Conservation (phyloP, 2,797 vertebrate species). For the Prionace glauca region DNA sequence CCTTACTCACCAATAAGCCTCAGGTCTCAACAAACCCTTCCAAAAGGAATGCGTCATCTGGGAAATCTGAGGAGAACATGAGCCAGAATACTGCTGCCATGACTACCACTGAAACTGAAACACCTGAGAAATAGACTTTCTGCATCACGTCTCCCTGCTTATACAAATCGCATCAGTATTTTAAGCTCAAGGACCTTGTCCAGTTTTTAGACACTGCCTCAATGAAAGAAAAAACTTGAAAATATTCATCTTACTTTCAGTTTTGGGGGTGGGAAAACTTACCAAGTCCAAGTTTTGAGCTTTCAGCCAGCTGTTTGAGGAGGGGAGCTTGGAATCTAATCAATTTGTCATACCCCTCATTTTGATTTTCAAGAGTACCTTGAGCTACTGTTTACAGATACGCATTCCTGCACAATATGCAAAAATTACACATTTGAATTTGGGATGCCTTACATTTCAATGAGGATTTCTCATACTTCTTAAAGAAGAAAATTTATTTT, state of each 20-base stretch:
- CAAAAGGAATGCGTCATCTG: conserved; percentile 43
- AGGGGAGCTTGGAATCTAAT: conserved; percentile 31
- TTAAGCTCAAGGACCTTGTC: conserved; percentile 47
- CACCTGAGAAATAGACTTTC: conserved; percentile 54
- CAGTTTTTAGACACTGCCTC: conserved; percentile 46
- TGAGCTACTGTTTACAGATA: conserved; percentile 71
- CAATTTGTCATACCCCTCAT: conserved; percentile 26
- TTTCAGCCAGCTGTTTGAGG: conserved; percentile 34
- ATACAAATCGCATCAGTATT: conserved; percentile 44
- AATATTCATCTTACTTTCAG: conserved; percentile 40
- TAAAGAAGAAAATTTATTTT: conserved; percentile 51
- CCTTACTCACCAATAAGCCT: conserved; percentile 48
- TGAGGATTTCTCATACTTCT: conserved; percentile 51
- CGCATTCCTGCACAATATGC: conserved; percentile 68
- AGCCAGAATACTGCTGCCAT: conserved; percentile 41
- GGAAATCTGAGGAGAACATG: conserved; percentile 40
- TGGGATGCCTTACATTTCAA: conserved; percentile 69
- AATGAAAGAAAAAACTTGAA: conserved; percentile 50
- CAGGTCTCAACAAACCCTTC: conserved; percentile 42
- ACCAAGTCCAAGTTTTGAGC: conserved; percentile 27
- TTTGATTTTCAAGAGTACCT: conserved; percentile 40
- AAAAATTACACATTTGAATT: conserved; percentile 45
- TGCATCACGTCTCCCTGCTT: conserved; percentile 10
- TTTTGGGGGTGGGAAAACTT: conserved; percentile 10
- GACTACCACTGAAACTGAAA: conserved; percentile 48